Base-by-base conservation (phyloP, 1,140 invertebrate genomes). In the Anoplophora glabripennis region DNA sequence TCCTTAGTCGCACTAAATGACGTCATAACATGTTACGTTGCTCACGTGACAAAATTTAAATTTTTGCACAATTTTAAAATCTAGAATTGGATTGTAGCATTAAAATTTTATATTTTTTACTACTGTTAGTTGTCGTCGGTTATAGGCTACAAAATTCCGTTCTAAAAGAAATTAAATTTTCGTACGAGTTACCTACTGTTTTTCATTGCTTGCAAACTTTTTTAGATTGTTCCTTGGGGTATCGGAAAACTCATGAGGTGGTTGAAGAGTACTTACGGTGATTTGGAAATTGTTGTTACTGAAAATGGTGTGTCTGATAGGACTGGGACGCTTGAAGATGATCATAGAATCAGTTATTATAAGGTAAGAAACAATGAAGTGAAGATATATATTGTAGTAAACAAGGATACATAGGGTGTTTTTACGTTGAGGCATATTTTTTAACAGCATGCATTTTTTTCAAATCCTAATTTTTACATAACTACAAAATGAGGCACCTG, bases 201-300 rank as follows among this genome's bases (percentile, higher is more conserved):
- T 46, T 35, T 48, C 0, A 18, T 54, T 7, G 3, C 53, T 18
- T 14, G 36, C 38, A 45, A 40, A 37, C 44, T 33, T 55, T 34
- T 34, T 35, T 53, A 54, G 64, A 54, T 82, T 12, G 81, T 84
- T 28, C 87, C 88, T 7, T 85, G 82, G 78, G 88, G 87, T 7
- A 80, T 91, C 55, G 78, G 86, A 18, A 82, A 83, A 62, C 70
- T 85, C 21, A 72, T 92, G 11, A 83, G 82, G 48, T 89, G 84
- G 83, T 85, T 91, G 48, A 81, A 82, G 44, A 79, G 82, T 8
- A 71, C 75, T 2, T 87, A 85, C 61, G 76, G 78, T n/a, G 78
- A 83, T 53, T 72, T 79, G 1, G 70, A 77, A 47, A 72, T 85
- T 35, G 73, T 80, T 40, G 78, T 87, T 11, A 83, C 82, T 9